Evolutionary conservation across 2,888 invertebrate species (phyloP).

Genomic region (Nymphalis c-album): DNA sequence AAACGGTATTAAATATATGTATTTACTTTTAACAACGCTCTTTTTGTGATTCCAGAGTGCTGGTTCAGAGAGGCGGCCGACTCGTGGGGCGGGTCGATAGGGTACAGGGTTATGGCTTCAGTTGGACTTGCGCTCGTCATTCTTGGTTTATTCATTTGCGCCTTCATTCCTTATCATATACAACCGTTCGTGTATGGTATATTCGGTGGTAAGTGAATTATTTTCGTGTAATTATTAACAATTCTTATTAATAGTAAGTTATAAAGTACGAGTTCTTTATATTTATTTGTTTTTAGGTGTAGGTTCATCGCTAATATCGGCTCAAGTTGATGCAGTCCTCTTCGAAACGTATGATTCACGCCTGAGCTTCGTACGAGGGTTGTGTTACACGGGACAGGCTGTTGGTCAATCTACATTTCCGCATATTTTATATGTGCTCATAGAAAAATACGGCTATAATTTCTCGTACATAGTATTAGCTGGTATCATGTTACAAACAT

Average conservation of each 20-base stretch:
- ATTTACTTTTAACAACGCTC: no score
- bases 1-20: no score
- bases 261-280: background rate
- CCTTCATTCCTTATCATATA: conserved; percentile 54
- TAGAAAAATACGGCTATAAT: conserved; percentile 65
- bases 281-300: conserved; percentile 56
- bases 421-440: conserved; percentile 66
- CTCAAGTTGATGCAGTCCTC: conserved; percentile 74
- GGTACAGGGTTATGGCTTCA: conserved; percentile 67
- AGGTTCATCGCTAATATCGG: conserved; percentile 72
- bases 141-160: conserved; percentile 58
- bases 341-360: conserved; percentile 74
- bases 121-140: conserved; percentile 61
- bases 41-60: conserved; percentile 59
- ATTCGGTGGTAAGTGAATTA: conserved; percentile 58
- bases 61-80: conserved; percentile 78
- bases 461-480: conserved; percentile 64
- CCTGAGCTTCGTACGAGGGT: conserved; percentile 61
- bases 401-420: conserved; percentile 72
- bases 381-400: conserved; percentile 73
- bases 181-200: conserved; percentile 67
- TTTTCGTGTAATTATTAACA: background rate
- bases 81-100: conserved; percentile 69
- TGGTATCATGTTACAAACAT: conserved; percentile 68
- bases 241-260: background rate